Conservation (phyloP, 1,140 invertebrate species). For the Drosophila erecta region DNA sequence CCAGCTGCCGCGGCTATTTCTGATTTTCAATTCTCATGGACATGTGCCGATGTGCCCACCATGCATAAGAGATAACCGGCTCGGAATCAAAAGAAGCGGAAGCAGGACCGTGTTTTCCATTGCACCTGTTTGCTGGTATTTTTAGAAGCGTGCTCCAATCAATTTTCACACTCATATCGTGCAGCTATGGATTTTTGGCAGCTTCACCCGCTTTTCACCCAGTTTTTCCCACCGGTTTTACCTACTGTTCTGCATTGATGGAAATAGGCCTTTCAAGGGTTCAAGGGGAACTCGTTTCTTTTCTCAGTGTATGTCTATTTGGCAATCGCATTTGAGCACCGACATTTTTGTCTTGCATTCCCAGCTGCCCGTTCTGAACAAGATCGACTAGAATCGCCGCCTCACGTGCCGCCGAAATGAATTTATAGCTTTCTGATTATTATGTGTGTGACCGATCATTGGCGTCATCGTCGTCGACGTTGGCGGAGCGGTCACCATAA, state of each 20-base stretch:
- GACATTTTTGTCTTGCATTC: conserved; percentile 15
- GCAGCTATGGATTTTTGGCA: neutral
- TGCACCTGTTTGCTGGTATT: conserved; percentile 31
- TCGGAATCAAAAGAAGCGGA: neutral
- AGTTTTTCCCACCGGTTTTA: too few species aligned
- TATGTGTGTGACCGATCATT: conserved; percentile 68
- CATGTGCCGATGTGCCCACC: conserved; percentile 47
- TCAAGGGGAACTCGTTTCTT: neutral
- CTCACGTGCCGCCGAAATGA: conserved; percentile 46
- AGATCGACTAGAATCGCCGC: too few species aligned
- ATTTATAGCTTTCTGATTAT: conserved; percentile 74
- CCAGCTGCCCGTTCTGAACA: neutral
- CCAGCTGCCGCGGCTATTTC: conserved; percentile 12
- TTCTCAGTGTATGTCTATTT: neutral
- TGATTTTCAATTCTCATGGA: conserved; percentile 15
- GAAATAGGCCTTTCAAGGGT: too few species aligned
- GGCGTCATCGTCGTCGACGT: conserved; percentile 44
- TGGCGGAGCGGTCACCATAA: conserved; percentile 8
- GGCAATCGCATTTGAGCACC: neutral
- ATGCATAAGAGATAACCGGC: conserved; percentile 52
- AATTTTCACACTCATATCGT: conserved; percentile 20
- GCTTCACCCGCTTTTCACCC: neutral
- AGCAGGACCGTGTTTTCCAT: conserved; percentile 6
- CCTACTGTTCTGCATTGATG: too few species aligned
- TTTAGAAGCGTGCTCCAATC: conserved; percentile 31